phyloP scores from a whole-genome alignment of 2,888 invertebrate species.

The Pyrochroa serraticornis region DNA sequence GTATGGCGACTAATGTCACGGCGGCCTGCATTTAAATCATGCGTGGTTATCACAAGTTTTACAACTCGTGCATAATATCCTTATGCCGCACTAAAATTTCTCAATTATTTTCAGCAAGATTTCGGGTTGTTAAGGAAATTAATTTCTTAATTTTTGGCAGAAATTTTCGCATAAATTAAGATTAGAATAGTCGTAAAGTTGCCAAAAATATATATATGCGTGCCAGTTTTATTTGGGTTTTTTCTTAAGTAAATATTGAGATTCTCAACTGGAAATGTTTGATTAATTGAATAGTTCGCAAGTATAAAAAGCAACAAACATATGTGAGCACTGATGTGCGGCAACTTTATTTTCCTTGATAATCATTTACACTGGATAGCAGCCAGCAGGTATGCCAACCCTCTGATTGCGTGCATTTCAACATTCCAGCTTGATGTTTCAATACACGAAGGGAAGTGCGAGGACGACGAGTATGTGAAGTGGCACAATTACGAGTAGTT shows the following conservation, averaged over 20 bases:
- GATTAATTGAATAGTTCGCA: too few species aligned
- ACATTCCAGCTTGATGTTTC: slow-evolving; percentile 38
- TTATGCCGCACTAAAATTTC: not conserved
- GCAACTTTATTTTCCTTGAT: too few species aligned
- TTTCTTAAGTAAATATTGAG: too few species aligned
- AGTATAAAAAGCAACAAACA: too few species aligned
- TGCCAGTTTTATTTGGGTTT: too few species aligned
- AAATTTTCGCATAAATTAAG: too few species aligned
- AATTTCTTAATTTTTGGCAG: too few species aligned
- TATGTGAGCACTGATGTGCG: too few species aligned
- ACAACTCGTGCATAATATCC: slow-evolving; percentile 29
- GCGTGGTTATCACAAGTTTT: slow-evolving; percentile 40
- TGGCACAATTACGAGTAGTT: not conserved
- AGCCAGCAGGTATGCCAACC: slow-evolving; percentile 5
- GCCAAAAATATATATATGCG: too few species aligned
- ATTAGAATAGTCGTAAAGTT: too few species aligned
- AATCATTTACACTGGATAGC: not conserved
- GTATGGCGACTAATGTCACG: slow-evolving; percentile 47
- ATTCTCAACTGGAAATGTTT: not conserved
- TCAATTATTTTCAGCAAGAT: too few species aligned
- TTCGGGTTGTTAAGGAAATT: too few species aligned
- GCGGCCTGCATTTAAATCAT: slow-evolving; percentile 47
- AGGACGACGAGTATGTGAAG: not conserved
- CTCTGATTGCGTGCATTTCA: slow-evolving; percentile 30
- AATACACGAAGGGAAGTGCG: slow-evolving; percentile 16